Conservation (phyloP, 2,797 vertebrate genomes). For the Sebastes vulpes region DNA sequence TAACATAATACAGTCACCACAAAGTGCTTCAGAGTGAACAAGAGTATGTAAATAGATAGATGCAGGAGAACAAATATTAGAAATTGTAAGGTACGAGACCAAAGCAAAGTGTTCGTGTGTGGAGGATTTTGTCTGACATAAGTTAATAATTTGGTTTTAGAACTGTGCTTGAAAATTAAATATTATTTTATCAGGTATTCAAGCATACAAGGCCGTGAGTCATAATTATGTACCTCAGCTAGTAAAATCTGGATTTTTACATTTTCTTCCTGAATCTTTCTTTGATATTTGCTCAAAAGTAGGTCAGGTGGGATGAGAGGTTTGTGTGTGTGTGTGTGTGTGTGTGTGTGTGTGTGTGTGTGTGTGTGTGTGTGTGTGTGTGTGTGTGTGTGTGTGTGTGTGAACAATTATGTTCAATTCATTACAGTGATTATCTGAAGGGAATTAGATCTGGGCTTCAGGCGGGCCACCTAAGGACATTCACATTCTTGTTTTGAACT, state of each 20-base stretch:
- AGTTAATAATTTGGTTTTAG: neutral
- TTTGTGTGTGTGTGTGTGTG: neutral
- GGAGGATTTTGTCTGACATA: neutral
- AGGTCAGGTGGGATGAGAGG: neutral
- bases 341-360: neutral
- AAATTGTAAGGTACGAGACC: neutral
- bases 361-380: neutral
- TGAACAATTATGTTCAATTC: neutral
- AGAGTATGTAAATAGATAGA: neutral
- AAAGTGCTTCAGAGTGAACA: conserved; percentile 1
- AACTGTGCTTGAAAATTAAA: neutral
- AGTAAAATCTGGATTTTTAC: neutral
- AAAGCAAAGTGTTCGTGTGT: neutral
- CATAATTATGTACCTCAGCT: neutral
- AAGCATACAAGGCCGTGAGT: neutral
- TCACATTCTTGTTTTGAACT: conserved; percentile 11
- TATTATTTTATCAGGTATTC: neutral
- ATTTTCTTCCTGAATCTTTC: neutral
- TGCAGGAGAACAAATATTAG: neutral
- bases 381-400: neutral
- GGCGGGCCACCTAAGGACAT: neutral
- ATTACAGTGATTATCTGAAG: neutral
- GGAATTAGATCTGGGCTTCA: conserved; percentile 1
- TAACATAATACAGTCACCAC: neutral
- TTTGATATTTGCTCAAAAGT: neutral